Base-by-base conservation (phyloP, 2,888 invertebrate species). In the Formica aserva region DNA sequence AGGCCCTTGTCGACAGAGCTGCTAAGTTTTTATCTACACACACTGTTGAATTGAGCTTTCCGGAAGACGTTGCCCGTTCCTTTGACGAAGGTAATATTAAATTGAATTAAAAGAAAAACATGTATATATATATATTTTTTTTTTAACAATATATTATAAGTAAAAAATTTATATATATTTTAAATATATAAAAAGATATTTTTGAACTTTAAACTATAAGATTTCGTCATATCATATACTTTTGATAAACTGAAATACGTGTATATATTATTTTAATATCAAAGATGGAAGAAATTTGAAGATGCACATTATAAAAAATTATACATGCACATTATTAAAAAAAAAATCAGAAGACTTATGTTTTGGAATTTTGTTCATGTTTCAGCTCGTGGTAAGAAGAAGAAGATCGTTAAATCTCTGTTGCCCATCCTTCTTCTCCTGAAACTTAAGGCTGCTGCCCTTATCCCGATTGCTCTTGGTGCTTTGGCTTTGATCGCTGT, bases 41-140 rank as follows among this genome's bases (percentile, higher is more conserved):
- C 92, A 97, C 97, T 26, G 95, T 98, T 63, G 98, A 98, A 93
- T 96, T 98, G 92, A 97, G 97, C 94, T 96, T 98, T 91, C 98
- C 98, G 91, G 96, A 97, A 89, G 97, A 97, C 91, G 96, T 98
- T 94, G 96, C 97, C 93, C 96, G 97, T 89, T 97, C 97, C n/a
- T 95, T 97, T 71, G 98, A 97, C 93, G 98, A 98, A 97, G 97
- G 98, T 97, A 96, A 96, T 65, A 65, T 52, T 29, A 8, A 26
- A 69, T 38, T 29, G n/a, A n/a, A 38, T 4, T 13, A 5, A 45
- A 48, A 48, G 41, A 48, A 48, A 48, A 52, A 52, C 13, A n/a
- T 15, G 5, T 15, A 45, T 15, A 13, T 45, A 45, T 18, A 45
- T 45, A 45, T 45, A 41, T 38, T 38, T n/a, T 41, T 38, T 62